Evolutionary conservation across 92 coral and sea anemone genomes (phyloP).

Genomic region (Palythoa caribaeorum): DNA sequence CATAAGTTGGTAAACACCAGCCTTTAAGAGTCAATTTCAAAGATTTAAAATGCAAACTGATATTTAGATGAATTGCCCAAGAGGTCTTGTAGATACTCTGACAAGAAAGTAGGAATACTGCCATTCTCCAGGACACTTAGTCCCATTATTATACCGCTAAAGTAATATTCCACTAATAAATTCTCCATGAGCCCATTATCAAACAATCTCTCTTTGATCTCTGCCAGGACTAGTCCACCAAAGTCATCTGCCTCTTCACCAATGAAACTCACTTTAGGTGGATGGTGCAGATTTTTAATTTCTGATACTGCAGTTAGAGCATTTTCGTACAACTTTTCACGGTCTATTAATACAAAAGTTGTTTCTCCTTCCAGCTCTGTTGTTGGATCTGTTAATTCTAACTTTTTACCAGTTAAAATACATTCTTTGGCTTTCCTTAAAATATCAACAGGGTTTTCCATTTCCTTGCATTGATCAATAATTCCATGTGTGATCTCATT

Average conservation of each 20-base stretch:
- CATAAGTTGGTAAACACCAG: conserved; percentile 53
- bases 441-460: no score
- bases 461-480: no score
- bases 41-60: conserved; percentile 60
- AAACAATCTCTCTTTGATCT: conserved; percentile 10
- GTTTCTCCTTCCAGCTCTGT: background rate
- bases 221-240: conserved; percentile 1
- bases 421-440: no score
- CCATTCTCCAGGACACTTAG: conserved; percentile 10
- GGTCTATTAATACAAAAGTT: background rate
- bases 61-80: conserved; percentile 36
- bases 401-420: no score
- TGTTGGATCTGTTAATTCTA: background rate
- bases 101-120: conserved; percentile 14
- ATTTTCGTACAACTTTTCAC: background rate
- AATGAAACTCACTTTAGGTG: conserved; percentile 1
- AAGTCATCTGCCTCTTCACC: conserved; percentile 5
- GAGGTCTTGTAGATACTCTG: conserved; percentile 51
- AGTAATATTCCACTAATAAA: background rate
- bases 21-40: conserved; percentile 46
- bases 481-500: no score
- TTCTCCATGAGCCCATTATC: conserved; percentile 1
- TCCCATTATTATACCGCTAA: background rate
- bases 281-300: background rate
- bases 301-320: background rate